Conservation (phyloP, 2,888 invertebrate genomes). For the Drosophila rellima region DNA sequence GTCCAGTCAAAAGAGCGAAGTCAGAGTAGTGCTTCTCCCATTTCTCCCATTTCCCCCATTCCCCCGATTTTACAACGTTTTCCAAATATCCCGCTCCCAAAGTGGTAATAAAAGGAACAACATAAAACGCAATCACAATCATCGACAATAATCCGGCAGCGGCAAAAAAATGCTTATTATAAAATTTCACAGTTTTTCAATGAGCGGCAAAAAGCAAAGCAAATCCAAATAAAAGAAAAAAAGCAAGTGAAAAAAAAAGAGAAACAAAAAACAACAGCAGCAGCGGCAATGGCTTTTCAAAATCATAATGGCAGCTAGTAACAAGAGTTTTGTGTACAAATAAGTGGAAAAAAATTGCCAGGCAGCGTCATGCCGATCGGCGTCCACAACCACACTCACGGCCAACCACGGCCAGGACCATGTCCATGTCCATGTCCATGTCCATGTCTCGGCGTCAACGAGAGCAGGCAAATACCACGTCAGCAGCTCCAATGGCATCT, state of each 20-base stretch:
- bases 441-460: constrained; percentile 52
- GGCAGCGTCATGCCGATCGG: constrained; percentile 56
- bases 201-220: constrained; percentile 65
- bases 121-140: constrained; percentile 83
- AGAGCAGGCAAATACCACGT: constrained; percentile 76
- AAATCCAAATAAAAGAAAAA: constrained; percentile 29
- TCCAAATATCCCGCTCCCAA: constrained; percentile 26
- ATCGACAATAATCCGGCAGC: constrained; percentile 83
- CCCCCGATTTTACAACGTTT: neutral
- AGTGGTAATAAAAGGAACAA: constrained; percentile 74
- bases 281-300: constrained; percentile 83
- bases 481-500: constrained; percentile 66
- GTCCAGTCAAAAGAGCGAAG: constrained; percentile 27
- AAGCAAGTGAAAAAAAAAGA: constrained; percentile 24
- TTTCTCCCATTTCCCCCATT: constrained; percentile 5
- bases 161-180: constrained; percentile 83
- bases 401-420: constrained; percentile 3
- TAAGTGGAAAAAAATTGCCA: constrained; percentile 67
- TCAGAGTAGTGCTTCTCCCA: constrained; percentile 19
- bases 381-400: constrained; percentile 29
- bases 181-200: constrained; percentile 84
- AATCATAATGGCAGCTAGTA: constrained; percentile 85
- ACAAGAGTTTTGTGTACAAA: constrained; percentile 83
- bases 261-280: constrained; percentile 35
- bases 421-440: constrained; percentile 29